These are phyloP conservation scores for Drosophila bunnanda DNA, from an alignment of 2,888 invertebrate genomes.

Conservation along the genomic window DNA sequence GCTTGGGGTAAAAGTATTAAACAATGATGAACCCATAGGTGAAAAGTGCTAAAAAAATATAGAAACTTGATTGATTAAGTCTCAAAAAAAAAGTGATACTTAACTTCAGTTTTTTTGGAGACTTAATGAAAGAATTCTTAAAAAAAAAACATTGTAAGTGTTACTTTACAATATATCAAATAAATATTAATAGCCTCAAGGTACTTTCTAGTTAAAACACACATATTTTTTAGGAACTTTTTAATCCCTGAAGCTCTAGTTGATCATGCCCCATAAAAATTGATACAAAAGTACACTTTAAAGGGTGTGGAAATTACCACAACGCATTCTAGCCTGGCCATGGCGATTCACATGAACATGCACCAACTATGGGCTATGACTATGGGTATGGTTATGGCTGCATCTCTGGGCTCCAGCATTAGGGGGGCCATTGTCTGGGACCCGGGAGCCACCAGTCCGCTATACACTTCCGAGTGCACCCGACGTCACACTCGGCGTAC, in stretches of 20 bases:
- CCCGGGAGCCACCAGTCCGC: constrained; percentile 33
- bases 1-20: accelerated
- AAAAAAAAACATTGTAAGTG: too few species aligned
- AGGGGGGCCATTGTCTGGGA: constrained; percentile 57
- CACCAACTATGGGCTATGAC: constrained; percentile 28
- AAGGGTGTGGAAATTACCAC: constrained; percentile 51
- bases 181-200: background rate
- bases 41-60: too few species aligned
- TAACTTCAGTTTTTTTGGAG: background rate
- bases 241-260: background rate
- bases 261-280: constrained; percentile 18
- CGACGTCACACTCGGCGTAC: constrained; percentile 78
- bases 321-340: constrained; percentile 71
- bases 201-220: too few species aligned
- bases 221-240: background rate
- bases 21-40: too few species aligned
- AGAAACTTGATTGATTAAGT: background rate
- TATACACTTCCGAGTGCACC: constrained; percentile 72
- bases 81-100: too few species aligned
- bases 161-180: too few species aligned
- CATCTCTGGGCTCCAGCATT: constrained; percentile 22
- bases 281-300: background rate
- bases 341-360: constrained; percentile 70
- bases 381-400: constrained; percentile 32
- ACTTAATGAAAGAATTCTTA: background rate